Base-by-base conservation (phyloP, 1,140 invertebrate genomes). In the Ctenoplectra terminalis region DNA sequence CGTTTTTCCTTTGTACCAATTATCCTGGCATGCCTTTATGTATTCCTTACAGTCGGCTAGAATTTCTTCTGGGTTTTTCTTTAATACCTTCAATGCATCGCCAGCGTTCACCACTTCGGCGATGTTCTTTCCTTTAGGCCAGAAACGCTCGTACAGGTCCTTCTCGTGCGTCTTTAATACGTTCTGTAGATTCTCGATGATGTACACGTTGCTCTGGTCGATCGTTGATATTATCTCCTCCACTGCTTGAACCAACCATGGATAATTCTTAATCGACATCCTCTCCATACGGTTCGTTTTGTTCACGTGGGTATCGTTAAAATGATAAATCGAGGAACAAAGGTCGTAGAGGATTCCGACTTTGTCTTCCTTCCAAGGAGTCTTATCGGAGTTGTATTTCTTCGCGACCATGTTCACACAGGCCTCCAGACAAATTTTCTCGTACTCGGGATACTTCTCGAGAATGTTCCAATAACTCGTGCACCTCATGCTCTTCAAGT, bases 1-100 rank as follows among this genome's bases (percentile, higher is more conserved):
- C 15, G 81, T 58, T 0, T 29, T 11, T 26, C 4, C 46, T 3
- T 11, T 0, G 20, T n/a, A 0, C 1, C 54, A 40, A 2, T 70
- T 66, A 0, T 46, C 29, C 4, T 79, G 11, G n/a, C 78, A 89
- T 6, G 64, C 40, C 0, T 82, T 17, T 0, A 89, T 80, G 37
- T 90, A 92, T 6, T 81, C 43, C 9, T 82, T 31, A 89, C 89
- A 93, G 17, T 88, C 54, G 0, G 79, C 11, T 3, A 90, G 40
- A 29, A 92, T 80, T 3, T 76, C 50, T 34, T 67, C 9, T 0
- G 82, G 88, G 8, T 90, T 71, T n/a, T 40, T 81, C n/a, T 88
- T 90, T 26, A 93, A 64, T 15, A 76, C 4, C 4, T 23, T 48
- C 7, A 87, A 54, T 0, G 82, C 87, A 15, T 75, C 76, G 0